Percentiles rank a stretch among this genome's conserved stretches.
Evolutionary conservation across 2,797 vertebrate genomes (phyloP).

Genomic region (Paramormyrops hopkinsi): DNA sequence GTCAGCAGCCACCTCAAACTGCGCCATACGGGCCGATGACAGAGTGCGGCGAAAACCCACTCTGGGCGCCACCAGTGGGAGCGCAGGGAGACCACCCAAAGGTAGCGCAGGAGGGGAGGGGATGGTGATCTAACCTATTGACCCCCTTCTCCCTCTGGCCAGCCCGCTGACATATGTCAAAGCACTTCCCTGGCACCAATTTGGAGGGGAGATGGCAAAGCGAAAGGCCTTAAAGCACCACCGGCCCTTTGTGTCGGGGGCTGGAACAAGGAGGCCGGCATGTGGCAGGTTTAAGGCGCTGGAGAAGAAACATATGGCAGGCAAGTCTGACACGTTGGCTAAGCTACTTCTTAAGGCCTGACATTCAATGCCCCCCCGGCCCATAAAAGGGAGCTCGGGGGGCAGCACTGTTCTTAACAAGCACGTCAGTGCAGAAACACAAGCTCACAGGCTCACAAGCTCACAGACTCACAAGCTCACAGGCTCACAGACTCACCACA

Average conservation of each 20-base stretch:
- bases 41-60: not conserved
- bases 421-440: not conserved
- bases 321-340: not conserved
- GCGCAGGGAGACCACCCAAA: constrained; percentile 23
- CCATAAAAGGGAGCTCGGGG: not conserved
- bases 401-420: not conserved
- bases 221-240: constrained; percentile 10
- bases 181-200: not conserved
- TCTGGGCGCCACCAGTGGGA: not conserved
- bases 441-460: not conserved
- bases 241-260: constrained; percentile 20
- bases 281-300: not conserved
- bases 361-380: not conserved
- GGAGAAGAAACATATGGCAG: constrained; percentile 1
- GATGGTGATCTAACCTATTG: constrained; percentile 19
- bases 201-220: not conserved
- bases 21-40: not conserved
- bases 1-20: not conserved
- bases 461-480: too few relatives aligned
- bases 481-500: not conserved
- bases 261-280: not conserved
- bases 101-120: not conserved
- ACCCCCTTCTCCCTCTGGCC: constrained; percentile 19
- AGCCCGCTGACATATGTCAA: constrained; percentile 25
- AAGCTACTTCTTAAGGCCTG: not conserved